Base-by-base conservation (phyloP, 2,113 vertebrate species). In the Gopherus evgoodei region DNA sequence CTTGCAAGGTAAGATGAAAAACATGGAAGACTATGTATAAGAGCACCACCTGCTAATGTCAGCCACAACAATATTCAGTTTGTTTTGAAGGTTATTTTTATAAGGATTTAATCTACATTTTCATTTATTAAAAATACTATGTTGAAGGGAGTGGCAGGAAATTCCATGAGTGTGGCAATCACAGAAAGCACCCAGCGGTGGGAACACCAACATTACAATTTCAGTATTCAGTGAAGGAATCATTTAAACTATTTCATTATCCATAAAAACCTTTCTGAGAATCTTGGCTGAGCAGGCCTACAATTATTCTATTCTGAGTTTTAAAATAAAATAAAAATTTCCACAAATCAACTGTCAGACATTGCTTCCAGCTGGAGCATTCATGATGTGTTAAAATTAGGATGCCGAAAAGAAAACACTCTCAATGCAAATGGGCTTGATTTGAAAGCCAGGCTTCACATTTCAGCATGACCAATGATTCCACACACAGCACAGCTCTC, bases 321-420 rank as follows among this genome's bases (percentile, higher is more conserved):
- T 97, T 95, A 97, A 98, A 97, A 96, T 97, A 86, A 95, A 96
- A 89, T 78, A 90, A 95, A 97, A 95, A 96, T 90, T 96, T 87
- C 96, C 56, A 94, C 54, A 96, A 97, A 95, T 96, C 96, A 97
- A 88, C 96, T 97, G 87, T 95, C 88, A 96, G 91, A 96, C 87
- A 42, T 83, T 90, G 85, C 86, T 98, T 97, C 97, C 96, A 97
- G 97, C 96, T 97, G 96, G 94, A 97, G 31, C 65, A 82, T 92
- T 95, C 91, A 94, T 83, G 90, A 93, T 93, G 85, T 78, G 93
- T 95, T 96, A 97, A 97, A 98, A 98, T 98, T 98, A 98, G 98
- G 97, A 97, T 72, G 50, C 83, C 96, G 82, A 59, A 84, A 97
- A 95, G 93, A 97, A 97, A 98, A 95, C 47, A 96, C 56, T 84